These are phyloP conservation scores for Poecilus cupreus DNA, from an alignment of 2,888 invertebrate genomes.

Conservation along the genomic window DNA sequence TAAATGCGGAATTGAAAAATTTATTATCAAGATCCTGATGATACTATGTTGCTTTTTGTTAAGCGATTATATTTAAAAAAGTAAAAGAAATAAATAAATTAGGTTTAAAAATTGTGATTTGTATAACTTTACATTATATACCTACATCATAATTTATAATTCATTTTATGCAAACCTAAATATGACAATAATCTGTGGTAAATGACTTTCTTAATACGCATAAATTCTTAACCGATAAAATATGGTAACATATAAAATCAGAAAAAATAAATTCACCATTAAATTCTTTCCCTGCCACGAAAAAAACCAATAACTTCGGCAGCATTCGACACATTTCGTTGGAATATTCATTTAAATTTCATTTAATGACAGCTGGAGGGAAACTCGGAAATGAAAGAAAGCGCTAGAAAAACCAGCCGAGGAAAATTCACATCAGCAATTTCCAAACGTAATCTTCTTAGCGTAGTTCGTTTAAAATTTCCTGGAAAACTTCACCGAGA, in stretches of 20 bases:
- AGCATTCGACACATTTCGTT: constrained; percentile 28
- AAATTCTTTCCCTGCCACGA: neutral
- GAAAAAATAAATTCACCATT: constrained; percentile 21
- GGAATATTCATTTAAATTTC: constrained; percentile 40
- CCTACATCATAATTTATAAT: too few species aligned
- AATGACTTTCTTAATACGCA: neutral
- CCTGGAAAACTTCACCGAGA: neutral
- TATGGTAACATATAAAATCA: constrained; percentile 26
- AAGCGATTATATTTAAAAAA: too few species aligned
- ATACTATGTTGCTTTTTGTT: too few species aligned
- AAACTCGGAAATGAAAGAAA: constrained; percentile 11
- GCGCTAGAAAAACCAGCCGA: constrained; percentile 3
- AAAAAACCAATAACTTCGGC: constrained; percentile 21
- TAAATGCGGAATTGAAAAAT: too few species aligned
- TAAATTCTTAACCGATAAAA: constrained; percentile 3
- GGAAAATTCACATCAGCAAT: constrained; percentile 38
- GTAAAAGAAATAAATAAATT: too few species aligned
- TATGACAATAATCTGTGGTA: too few species aligned
- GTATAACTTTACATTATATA: too few species aligned
- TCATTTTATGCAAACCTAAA: too few species aligned
- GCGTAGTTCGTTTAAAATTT: constrained; percentile 21
- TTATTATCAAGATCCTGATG: too few species aligned
- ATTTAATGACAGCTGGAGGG: constrained; percentile 26
- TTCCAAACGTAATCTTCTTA: constrained; percentile 29
- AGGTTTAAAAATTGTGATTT: too few species aligned